Percentiles rank a stretch among this genome's conserved stretches.
Conservation (phyloP, 2,797 vertebrate species). For the Loris lydekkerianus region DNA sequence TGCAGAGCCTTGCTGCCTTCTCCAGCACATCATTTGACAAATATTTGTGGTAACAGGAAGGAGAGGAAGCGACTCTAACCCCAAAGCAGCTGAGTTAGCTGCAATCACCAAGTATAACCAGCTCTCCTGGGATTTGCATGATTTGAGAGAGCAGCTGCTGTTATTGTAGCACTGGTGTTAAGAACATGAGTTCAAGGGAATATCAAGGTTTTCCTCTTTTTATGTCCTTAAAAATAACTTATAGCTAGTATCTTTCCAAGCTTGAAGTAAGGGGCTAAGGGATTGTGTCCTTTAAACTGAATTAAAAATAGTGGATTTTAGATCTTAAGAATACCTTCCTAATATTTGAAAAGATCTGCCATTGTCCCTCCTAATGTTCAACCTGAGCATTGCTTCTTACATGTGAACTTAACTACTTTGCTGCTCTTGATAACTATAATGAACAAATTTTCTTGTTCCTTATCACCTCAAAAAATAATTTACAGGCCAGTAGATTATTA, state of each 20-base stretch:
- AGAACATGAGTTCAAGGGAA: constrained; percentile 44
- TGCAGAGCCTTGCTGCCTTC: not conserved
- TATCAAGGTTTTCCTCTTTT: constrained; percentile 20
- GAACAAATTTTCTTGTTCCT: constrained; percentile 35
- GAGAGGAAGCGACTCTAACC: constrained; percentile 59
- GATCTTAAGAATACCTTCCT: not conserved
- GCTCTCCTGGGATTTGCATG: constrained; percentile 56
- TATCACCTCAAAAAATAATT: not conserved
- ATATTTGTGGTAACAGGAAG: constrained; percentile 57
- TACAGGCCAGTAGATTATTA: not conserved
- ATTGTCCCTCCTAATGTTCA: not conserved
- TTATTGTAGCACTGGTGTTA: constrained; percentile 45
- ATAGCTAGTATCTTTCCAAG: constrained; percentile 24
- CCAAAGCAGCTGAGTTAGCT: constrained; percentile 58
- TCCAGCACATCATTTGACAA: constrained; percentile 48
- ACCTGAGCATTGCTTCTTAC: not conserved
- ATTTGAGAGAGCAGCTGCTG: constrained; percentile 61
- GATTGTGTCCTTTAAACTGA: not conserved
- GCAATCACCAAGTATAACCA: constrained; percentile 62
- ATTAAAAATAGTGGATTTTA: constrained; percentile 20
- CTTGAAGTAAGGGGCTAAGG: not conserved
- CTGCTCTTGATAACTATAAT: not conserved
- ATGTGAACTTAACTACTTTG: not conserved
- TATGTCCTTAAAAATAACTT: constrained; percentile 9
- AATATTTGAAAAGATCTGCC: constrained; percentile 22